Percentiles rank a stretch among this genome's conserved stretches.
phyloP scores from a whole-genome alignment of 2,888 invertebrate species.

The Heliconius ethilla region DNA sequence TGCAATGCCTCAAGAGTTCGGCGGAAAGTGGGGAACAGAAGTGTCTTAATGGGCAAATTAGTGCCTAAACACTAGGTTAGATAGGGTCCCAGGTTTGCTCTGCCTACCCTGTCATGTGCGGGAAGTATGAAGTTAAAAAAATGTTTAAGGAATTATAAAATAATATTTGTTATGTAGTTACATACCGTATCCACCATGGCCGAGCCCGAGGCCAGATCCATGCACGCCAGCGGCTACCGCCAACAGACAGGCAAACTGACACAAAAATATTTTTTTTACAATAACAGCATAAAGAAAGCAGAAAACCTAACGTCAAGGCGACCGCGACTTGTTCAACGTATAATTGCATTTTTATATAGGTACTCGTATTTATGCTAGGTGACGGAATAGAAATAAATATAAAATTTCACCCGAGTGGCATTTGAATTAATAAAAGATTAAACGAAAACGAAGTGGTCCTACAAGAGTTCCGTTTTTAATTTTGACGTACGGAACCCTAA shows the following conservation, averaged over 20 bases:
- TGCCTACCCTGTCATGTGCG: background rate
- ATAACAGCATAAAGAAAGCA: too few relatives aligned
- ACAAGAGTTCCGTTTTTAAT: too few relatives aligned
- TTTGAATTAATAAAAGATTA: too few relatives aligned
- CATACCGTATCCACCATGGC: constrained; percentile 45
- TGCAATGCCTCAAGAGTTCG: too few relatives aligned
- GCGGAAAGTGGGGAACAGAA: background rate
- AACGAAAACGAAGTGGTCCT: too few relatives aligned
- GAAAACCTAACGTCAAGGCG: too few relatives aligned
- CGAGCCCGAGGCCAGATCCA: constrained; percentile 40
- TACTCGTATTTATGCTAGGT: too few relatives aligned
- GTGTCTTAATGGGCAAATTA: background rate
- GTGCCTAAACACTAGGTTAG: background rate
- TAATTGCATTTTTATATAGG: too few relatives aligned
- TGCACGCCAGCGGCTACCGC: constrained; percentile 44
- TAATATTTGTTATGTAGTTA: background rate
- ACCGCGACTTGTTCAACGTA: too few relatives aligned
- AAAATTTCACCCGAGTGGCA: too few relatives aligned
- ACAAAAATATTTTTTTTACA: constrained; percentile 8
- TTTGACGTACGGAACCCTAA: too few relatives aligned
- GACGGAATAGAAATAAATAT: too few relatives aligned
- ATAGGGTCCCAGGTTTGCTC: background rate
- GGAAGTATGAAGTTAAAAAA: background rate
- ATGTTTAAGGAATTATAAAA: background rate
- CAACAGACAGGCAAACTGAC: constrained; percentile 45